Evolutionary conservation across 2,888 invertebrate species (phyloP).

Genomic region (Acanthacorydalis orientalis): DNA sequence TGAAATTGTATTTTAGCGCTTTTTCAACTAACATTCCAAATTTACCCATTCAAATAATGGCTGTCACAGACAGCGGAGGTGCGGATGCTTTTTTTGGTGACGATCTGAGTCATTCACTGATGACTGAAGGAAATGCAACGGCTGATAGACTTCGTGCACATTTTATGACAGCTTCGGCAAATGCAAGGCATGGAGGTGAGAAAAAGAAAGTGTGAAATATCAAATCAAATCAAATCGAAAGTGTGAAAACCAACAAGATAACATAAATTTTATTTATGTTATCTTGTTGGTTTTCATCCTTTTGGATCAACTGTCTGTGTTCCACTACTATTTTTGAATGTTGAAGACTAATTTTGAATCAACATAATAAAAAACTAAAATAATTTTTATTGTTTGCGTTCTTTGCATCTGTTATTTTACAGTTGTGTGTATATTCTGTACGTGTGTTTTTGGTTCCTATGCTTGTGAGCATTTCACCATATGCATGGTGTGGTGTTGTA

Average conservation of each 20-base stretch:
- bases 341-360: neutral
- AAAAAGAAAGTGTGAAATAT: neutral
- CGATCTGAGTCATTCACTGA: conserved; percentile 74
- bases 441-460: too few species aligned
- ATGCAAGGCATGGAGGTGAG: conserved; percentile 72
- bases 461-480: too few species aligned
- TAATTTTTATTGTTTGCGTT: too few species aligned
- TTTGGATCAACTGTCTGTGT: too few species aligned
- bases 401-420: too few species aligned
- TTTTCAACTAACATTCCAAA: conserved; percentile 88
- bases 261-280: too few species aligned
- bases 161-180: conserved; percentile 79
- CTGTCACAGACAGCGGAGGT: conserved; percentile 79
- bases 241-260: too few species aligned
- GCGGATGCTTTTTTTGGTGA: conserved; percentile 82
- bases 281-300: too few species aligned
- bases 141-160: conserved; percentile 80
- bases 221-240: too few species aligned
- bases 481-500: too few species aligned
- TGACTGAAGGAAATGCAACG: conserved; percentile 83
- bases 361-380: conserved; percentile 5
- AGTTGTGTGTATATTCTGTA: too few species aligned
- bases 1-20: conserved; percentile 40
- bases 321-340: too few species aligned
- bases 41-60: conserved; percentile 84